A percentile compares a stretch with the other conserved stretches of the same genome.
phyloP scores from a whole-genome alignment of 2,888 invertebrate species.

The Caenorhabditis sp. region DNA sequence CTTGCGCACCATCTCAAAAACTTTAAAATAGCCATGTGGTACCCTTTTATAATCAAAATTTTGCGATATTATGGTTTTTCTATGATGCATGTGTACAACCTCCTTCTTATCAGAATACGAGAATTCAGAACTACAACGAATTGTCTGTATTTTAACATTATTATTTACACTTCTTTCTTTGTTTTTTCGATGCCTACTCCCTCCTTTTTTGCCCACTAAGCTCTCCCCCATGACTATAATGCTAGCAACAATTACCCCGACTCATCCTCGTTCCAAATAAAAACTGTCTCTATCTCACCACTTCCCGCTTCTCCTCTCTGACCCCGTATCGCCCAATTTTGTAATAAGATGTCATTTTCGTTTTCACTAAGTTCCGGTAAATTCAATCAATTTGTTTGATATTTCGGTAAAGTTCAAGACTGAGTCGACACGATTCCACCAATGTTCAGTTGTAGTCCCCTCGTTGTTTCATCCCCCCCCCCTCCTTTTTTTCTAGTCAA shows the following conservation, averaged over 20 bases:
- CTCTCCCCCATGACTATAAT: too few relatives aligned
- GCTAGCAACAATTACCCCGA: too few relatives aligned
- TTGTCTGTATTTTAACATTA: slow-evolving; percentile 1
- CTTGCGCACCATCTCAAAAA: slow-evolving; percentile 30
- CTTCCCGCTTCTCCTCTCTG: neutral
- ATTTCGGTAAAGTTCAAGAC: slow-evolving; percentile 33
- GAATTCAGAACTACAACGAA: slow-evolving; percentile 30
- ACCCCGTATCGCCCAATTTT: neutral
- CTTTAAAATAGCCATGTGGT: neutral
- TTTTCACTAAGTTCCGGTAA: slow-evolving; percentile 8
- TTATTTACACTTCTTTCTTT: neutral
- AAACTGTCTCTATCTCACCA: neutral
- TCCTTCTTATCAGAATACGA: slow-evolving; percentile 28
- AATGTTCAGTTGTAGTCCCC: slow-evolving; percentile 4
- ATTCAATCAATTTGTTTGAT: neutral
- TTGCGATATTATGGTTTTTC: slow-evolving; percentile 21
- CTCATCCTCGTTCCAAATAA: neutral
- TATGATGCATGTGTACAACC: slow-evolving; percentile 12
- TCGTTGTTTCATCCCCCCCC: neutral
- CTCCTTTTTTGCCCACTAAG: neutral
- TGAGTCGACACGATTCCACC: slow-evolving; percentile 18
- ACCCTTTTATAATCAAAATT: slow-evolving; percentile 14
- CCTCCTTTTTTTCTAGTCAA: slow-evolving; percentile 22
- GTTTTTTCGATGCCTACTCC: neutral
- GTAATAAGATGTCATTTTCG: slow-evolving; percentile 19